Base-by-base conservation (phyloP, 1,140 invertebrate genomes). In the Phenacoccus solenopsis region DNA sequence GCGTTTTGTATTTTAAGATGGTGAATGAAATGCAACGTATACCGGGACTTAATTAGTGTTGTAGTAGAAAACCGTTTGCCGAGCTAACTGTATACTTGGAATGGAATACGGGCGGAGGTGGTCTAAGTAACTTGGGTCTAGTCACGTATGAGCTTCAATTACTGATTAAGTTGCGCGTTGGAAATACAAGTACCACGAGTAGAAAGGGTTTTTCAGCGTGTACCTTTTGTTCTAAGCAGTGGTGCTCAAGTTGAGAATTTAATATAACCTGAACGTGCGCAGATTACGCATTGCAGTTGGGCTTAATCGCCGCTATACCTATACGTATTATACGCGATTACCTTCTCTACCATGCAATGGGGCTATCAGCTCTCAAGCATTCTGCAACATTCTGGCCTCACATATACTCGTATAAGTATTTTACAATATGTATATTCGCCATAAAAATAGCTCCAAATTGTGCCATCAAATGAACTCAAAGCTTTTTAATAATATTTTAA, bases 121-220 rank as follows among this genome's bases (percentile, higher is more conserved):
- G 59, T 64, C 20, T 64, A 64, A 64, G 22, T 64, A 25, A 64
- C 59, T 64, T 64, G 13, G 59, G 59, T 64, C 59, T 64, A 64
- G 59, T 64, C 59, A 64, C 59, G 59, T 64, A 64, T 64, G 59
- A 64, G 59, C 25, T 64, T 64, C 59, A 64, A 64, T 64, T 64
- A 64, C 59, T 64, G 59, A 64, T 64, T 64, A 64, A 64, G 59
- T 64, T 64, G 59, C 59, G 25, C 59, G 59, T 64, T 25, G 59
- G 25, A 64, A 24, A 27, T 27, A 64, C 59, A 64, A 64, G 59
- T 64, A 64, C 59, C 25, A 20, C 20, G 5, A n/a, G n/a, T n/a
- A n/a, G n/a, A 64, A 20, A 64, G 59, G 59, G 59, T 64, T 64
- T 64, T 64, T 64, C 22, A 64, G 25, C 59, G 59, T 64, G 16